phyloP scores from a whole-genome alignment of 2,113 vertebrate species.

The Etheostoma spectabile region DNA sequence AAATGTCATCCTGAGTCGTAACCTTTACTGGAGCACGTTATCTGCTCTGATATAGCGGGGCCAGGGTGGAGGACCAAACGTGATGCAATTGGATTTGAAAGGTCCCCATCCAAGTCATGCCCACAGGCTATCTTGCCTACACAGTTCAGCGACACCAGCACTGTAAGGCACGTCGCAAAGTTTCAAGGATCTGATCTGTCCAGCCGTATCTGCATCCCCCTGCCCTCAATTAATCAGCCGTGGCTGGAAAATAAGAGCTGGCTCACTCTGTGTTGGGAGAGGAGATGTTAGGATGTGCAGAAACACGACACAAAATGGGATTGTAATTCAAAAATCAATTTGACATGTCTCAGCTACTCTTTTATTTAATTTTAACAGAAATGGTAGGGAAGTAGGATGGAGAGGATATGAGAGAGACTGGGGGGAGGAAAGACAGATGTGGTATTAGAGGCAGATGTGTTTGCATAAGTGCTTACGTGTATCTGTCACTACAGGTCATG shows the following conservation, averaged over 20 bases:
- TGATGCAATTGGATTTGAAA: constrained; percentile 85
- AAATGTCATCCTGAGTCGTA: constrained; percentile 85
- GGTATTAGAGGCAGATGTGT: constrained; percentile 57
- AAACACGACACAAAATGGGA: constrained; percentile 26
- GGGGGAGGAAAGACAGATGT: constrained; percentile 34
- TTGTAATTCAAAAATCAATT: not conserved
- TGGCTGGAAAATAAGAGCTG: constrained; percentile 43
- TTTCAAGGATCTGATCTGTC: constrained; percentile 72
- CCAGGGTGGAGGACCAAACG: constrained; percentile 63
- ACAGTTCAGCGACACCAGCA: constrained; percentile 79
- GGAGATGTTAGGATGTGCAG: constrained; percentile 22
- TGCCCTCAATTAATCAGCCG: constrained; percentile 63
- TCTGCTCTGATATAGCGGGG: constrained; percentile 82
- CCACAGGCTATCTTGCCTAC: constrained; percentile 78
- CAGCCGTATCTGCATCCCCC: constrained; percentile 61
- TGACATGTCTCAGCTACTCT: constrained; percentile 27
- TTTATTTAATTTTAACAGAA: constrained; percentile 13
- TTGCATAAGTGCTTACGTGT: constrained; percentile 73
- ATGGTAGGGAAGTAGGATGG: constrained; percentile 4
- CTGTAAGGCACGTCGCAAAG: constrained; percentile 42
- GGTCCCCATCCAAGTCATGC: constrained; percentile 80
- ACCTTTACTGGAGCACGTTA: constrained; percentile 85
- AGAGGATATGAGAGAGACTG: not conserved
- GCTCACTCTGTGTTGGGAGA: constrained; percentile 22
- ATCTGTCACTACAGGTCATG: constrained; percentile 68